phyloP scores from a whole-genome alignment of 2,888 invertebrate species.

The Drosophila robusta region DNA sequence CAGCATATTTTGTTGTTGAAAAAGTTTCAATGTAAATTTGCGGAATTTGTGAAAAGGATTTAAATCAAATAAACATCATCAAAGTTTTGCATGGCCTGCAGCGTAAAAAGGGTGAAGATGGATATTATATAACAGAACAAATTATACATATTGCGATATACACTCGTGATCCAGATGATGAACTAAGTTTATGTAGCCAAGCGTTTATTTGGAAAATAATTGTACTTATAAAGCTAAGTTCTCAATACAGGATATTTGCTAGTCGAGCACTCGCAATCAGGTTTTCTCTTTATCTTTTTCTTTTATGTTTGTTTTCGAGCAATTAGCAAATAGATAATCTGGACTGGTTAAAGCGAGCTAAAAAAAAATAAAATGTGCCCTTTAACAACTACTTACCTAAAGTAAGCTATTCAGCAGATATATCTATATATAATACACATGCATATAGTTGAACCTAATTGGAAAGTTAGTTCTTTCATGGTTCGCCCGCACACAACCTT shows the following conservation, averaged over 20 bases:
- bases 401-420: neutral
- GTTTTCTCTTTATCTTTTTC: too few species aligned
- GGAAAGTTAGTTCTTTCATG: neutral
- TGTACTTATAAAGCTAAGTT: too few species aligned
- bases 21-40: neutral
- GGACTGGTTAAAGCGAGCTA: neutral
- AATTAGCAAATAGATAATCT: too few species aligned
- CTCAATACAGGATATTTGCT: neutral
- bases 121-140: too few species aligned
- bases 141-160: too few species aligned
- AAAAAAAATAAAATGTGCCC: neutral
- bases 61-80: neutral
- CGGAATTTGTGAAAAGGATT: neutral
- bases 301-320: too few species aligned
- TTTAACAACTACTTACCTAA: neutral
- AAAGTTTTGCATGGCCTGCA: neutral
- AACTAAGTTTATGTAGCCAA: too few species aligned
- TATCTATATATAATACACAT: neutral
- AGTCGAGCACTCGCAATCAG: neutral
- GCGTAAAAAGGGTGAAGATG: too few species aligned
- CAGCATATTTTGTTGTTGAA: neutral
- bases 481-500: neutral
- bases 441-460: neutral
- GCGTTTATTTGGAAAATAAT: too few species aligned
- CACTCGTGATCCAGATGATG: too few species aligned